These are phyloP conservation scores for Chymomyza caudatula DNA, from an alignment of 2,888 invertebrate genomes.

Conservation along the genomic window DNA sequence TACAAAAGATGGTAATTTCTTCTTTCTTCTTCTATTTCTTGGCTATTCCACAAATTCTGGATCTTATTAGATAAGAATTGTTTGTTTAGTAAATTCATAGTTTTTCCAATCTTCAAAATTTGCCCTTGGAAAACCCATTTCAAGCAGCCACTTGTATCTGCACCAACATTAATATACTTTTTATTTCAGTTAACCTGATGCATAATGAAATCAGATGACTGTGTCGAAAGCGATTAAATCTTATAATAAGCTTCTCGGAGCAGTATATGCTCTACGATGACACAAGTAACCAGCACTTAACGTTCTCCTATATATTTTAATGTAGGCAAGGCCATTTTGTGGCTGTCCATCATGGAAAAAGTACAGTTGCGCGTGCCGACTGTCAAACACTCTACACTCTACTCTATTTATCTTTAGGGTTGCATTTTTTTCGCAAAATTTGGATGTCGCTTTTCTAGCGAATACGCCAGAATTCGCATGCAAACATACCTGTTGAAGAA, in stretches of 20 bases:
- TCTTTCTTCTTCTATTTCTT: no score
- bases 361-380: neutral
- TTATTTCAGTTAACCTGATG: neutral
- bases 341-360: conserved; percentile 9
- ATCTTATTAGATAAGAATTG: no score
- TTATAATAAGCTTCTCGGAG: neutral
- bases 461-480: no score
- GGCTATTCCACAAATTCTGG: no score
- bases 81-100: no score
- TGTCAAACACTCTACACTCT: neutral
- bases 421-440: no score
- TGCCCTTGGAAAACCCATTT: neutral
- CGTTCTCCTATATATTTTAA: conserved; percentile 21
- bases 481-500: no score
- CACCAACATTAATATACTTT: neutral
- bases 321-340: conserved; percentile 32
- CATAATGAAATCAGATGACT: neutral
- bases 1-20: no score
- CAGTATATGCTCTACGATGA: neutral
- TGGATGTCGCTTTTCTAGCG: no score
- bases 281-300: neutral
- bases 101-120: no score
- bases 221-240: neutral
- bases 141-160: neutral
- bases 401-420: no score